These are phyloP conservation scores for Formicarius rufipectus DNA, from an alignment of 2,113 vertebrate genomes.

Conservation along the genomic window DNA sequence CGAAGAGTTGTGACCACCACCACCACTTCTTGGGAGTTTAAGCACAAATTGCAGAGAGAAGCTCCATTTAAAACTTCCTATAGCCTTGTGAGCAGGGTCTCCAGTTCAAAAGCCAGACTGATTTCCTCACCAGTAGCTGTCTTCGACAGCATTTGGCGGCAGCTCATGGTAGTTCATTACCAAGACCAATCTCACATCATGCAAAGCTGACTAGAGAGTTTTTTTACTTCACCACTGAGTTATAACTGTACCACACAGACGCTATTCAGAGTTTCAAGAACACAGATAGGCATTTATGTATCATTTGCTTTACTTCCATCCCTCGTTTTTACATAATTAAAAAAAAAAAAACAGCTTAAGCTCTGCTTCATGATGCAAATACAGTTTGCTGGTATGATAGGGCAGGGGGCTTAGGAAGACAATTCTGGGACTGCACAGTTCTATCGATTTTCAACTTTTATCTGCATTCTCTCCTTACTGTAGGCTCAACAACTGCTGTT, in stretches of 20 bases:
- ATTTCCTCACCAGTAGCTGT: not conserved
- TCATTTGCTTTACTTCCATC: not conserved
- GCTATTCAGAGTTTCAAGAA: not conserved
- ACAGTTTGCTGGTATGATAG: not conserved
- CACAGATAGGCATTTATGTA: accelerated
- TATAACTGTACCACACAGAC: not conserved
- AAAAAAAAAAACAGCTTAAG: not conserved
- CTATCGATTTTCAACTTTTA: not conserved
- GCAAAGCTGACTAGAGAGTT: not conserved
- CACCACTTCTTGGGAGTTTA: not conserved
- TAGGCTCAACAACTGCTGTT: not conserved
- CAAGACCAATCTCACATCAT: not conserved
- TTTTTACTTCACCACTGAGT: not conserved
- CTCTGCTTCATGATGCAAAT: not conserved
- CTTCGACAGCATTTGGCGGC: not conserved
- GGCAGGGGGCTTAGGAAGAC: not conserved
- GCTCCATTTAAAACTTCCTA: not conserved
- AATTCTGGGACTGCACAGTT: not conserved
- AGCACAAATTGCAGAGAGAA: not conserved
- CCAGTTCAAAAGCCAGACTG: not conserved
- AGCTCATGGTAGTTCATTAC: not conserved
- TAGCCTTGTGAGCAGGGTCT: not conserved
- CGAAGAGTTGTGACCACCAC: not conserved
- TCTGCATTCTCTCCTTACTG: not conserved
- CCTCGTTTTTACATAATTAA: not conserved